These are phyloP conservation scores for Drosophila paramelanica DNA, from an alignment of 2,888 invertebrate species.

Conservation along the genomic window DNA sequence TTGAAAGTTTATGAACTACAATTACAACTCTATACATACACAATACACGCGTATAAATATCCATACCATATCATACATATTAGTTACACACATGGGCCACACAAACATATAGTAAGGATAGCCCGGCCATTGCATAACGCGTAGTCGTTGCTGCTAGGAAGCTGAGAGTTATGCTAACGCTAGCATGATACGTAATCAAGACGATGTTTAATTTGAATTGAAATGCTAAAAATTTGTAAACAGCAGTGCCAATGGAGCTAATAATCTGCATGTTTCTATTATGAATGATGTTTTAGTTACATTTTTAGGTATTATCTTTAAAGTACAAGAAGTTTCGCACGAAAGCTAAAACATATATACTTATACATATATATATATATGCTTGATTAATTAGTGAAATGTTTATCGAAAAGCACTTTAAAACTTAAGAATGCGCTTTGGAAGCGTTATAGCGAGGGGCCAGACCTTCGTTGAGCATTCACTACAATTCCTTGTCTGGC, in stretches of 20 bases:
- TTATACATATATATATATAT: slow-evolving; percentile 10
- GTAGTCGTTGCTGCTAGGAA: slow-evolving; percentile 47
- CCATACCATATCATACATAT: slow-evolving; percentile 40
- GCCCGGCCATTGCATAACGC: slow-evolving; percentile 16
- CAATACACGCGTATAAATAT: slow-evolving; percentile 25
- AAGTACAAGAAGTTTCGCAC: slow-evolving; percentile 50
- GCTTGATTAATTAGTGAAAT: slow-evolving; percentile 47
- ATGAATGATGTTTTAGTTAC: slow-evolving; percentile 4
- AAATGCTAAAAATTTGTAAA: slow-evolving; percentile 36
- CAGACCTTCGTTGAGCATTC: slow-evolving; percentile 26
- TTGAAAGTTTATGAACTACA: slow-evolving; percentile 47
- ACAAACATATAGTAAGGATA: slow-evolving; percentile 6
- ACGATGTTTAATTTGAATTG: slow-evolving; percentile 13
- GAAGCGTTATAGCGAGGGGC: slow-evolving; percentile 13
- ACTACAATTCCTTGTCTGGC: slow-evolving; percentile 78
- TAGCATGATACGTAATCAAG: slow-evolving; percentile 5
- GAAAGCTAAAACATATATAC: slow-evolving; percentile 30
- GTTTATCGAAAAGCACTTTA: slow-evolving; percentile 45
- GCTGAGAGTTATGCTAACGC: slow-evolving; percentile 35
- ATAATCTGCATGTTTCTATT: slow-evolving; percentile 13
- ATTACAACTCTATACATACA: slow-evolving; percentile 40
- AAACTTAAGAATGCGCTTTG: slow-evolving; percentile 24
- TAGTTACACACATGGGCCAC: slow-evolving; percentile 19
- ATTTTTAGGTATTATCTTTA: slow-evolving; percentile 24
- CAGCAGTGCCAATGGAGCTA: slow-evolving; percentile 17